Conservation (phyloP, 2,797 vertebrate genomes). For the Pyrocephalus nanus region DNA sequence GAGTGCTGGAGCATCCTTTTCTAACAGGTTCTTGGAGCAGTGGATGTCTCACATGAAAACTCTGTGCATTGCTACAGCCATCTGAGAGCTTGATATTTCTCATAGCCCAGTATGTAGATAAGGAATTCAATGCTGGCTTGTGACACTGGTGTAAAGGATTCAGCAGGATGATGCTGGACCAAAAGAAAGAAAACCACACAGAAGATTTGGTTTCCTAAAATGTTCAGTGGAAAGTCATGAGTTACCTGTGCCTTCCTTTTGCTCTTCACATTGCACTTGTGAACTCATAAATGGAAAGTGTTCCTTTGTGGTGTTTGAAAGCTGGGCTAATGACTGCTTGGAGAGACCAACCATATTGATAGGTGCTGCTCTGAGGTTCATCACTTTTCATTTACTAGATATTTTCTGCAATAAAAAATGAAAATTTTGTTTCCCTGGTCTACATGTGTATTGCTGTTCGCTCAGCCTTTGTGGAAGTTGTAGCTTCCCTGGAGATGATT, state of each 20-base stretch:
- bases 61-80: neutral
- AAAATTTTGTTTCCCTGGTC: neutral
- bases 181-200: neutral
- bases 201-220: neutral
- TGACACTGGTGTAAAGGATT: neutral
- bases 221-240: neutral
- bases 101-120: neutral
- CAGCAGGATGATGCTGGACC: neutral
- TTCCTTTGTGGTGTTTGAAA: neutral
- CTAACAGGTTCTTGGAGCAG: neutral
- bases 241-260: neutral
- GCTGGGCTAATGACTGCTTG: neutral
- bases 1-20: neutral
- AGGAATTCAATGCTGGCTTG: neutral
- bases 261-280: neutral
- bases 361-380: neutral
- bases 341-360: neutral
- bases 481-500: neutral
- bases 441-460: neutral
- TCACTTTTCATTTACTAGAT: neutral
- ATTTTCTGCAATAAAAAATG: neutral
- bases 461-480: neutral
- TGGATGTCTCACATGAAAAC: neutral
- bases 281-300: neutral
- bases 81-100: neutral